These are phyloP conservation scores for Periophthalmus magnuspinnatus DNA, from an alignment of 2,797 vertebrate species.

Conservation along the genomic window DNA sequence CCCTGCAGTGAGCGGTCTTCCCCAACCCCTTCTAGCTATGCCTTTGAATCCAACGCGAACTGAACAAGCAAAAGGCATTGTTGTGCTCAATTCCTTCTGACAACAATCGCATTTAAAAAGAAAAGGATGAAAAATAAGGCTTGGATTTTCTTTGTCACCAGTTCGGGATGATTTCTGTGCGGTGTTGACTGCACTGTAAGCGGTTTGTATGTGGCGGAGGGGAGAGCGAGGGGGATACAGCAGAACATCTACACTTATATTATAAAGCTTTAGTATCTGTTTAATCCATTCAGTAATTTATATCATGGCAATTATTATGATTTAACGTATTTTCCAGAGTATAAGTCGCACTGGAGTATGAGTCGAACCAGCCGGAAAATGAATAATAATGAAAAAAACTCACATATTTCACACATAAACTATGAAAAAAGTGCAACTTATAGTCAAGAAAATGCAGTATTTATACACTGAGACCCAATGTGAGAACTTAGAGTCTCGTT, in stretches of 20 bases:
- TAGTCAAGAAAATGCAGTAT: too few relatives aligned
- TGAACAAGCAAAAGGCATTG: conserved; percentile 76
- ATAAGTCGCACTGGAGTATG: too few relatives aligned
- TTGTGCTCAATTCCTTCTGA: conserved; percentile 92
- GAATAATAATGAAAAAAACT: too few relatives aligned
- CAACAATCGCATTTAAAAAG: conserved; percentile 93
- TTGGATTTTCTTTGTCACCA: conserved; percentile 85
- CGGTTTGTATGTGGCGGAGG: conserved; percentile 54
- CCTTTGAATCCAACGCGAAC: conserved; percentile 89
- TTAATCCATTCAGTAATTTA: conserved; percentile 27
- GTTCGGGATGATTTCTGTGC: conserved; percentile 79
- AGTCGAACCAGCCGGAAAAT: too few relatives aligned
- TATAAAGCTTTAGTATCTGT: conserved; percentile 29
- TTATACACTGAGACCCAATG: too few relatives aligned
- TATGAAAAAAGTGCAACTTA: too few relatives aligned
- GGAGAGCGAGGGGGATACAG: conserved; percentile 22
- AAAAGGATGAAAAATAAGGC: conserved; percentile 75
- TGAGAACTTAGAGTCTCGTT: too few relatives aligned
- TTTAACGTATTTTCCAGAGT: too few relatives aligned
- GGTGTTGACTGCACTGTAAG: conserved; percentile 57
- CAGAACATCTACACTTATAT: conserved; percentile 15
- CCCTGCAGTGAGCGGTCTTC: conserved; percentile 84
- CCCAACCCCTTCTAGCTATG: conserved; percentile 83
- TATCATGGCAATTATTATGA: conserved; percentile 54
- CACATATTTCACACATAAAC: too few relatives aligned